Conservation (phyloP, 2,113 vertebrate species). For the Pelusios castaneus region DNA sequence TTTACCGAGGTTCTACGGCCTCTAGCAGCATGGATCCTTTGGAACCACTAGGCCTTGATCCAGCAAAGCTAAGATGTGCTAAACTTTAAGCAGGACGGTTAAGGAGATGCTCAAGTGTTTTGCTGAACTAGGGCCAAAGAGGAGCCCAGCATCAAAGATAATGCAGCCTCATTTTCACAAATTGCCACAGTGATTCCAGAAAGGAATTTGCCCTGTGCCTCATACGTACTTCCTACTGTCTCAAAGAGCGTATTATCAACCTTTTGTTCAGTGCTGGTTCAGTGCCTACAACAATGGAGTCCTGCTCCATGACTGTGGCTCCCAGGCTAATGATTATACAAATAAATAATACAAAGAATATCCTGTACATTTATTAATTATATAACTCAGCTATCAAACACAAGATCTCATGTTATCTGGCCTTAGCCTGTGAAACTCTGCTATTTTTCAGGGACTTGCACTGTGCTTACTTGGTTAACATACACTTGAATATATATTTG, state of each 20-base stretch:
- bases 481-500: background rate
- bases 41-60: background rate
- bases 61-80: background rate
- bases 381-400: background rate
- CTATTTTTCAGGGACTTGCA: background rate
- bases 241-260: no score
- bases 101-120: background rate
- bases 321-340: no score
- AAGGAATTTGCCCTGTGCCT: background rate
- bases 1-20: background rate
- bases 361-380: background rate
- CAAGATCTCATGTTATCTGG: rapidly evolving
- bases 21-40: rapidly evolving
- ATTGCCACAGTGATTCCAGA: background rate
- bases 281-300: no score
- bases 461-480: background rate
- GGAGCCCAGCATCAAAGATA: background rate
- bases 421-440: background rate
- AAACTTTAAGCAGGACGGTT: background rate
- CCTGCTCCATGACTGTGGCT: no score
- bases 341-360: no score
- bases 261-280: no score
- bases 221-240: background rate
- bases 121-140: background rate
- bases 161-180: background rate